Evolutionary conservation across 2,888 invertebrate genomes (phyloP).

Genomic region (Drosophila fungiperda): DNA sequence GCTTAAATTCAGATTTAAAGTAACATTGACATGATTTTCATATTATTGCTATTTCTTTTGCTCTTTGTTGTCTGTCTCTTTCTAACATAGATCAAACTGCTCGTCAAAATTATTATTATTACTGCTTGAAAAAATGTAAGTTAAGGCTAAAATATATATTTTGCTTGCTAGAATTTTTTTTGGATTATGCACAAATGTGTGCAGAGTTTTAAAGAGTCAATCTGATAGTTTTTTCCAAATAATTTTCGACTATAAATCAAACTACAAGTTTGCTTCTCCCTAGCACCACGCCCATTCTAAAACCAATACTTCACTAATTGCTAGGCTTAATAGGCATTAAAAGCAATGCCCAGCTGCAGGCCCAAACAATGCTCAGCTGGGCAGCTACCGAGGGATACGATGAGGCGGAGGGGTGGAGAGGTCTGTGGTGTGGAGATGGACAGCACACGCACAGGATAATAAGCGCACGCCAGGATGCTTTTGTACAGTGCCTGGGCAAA

Average conservation of each 20-base stretch:
- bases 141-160: neutral
- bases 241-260: slow-evolving; percentile 66
- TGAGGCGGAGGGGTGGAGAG: neutral
- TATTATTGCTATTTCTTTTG: neutral
- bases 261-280: slow-evolving; percentile 27
- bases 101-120: neutral
- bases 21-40: neutral
- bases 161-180: neutral
- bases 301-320: slow-evolving; percentile 77
- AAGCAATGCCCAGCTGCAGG: slow-evolving; percentile 71
- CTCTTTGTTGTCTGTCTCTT: neutral
- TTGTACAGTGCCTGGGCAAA: slow-evolving; percentile 74
- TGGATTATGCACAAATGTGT: slow-evolving; percentile 9
- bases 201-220: slow-evolving; percentile 29
- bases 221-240: slow-evolving; percentile 31
- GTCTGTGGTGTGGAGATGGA: slow-evolving; percentile 1
- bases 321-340: slow-evolving; percentile 78
- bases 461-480: slow-evolving; percentile 79
- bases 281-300: slow-evolving; percentile 53
- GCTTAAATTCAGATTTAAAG: neutral
- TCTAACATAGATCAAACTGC: neutral
- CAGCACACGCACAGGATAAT: slow-evolving; percentile 73
- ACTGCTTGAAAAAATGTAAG: neutral
- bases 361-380: slow-evolving; percentile 70
- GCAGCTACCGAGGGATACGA: slow-evolving; percentile 19